phyloP scores from a whole-genome alignment of 2,797 vertebrate species.

The Falco naumanni region DNA sequence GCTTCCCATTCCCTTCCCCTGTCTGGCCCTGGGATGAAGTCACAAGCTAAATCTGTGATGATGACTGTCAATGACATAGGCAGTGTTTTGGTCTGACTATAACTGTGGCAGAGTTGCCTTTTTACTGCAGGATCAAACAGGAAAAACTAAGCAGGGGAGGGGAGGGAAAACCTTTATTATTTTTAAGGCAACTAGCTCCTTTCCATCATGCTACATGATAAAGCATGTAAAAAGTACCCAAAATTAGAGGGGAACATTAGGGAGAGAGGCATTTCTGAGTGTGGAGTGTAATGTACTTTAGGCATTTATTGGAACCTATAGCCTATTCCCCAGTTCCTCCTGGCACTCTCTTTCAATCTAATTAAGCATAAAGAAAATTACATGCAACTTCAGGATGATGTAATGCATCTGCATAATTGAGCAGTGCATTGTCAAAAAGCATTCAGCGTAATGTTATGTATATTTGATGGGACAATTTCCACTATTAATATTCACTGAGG shows the following conservation, averaged over 20 bases:
- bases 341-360: constrained; percentile 7
- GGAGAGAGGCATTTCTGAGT: not conserved
- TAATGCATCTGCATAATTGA: constrained; percentile 35
- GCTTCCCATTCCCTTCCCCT: constrained; percentile 5
- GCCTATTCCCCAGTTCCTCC: not conserved
- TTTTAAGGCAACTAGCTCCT: not conserved
- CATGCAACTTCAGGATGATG: constrained; percentile 41
- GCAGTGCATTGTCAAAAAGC: not conserved
- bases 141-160: not conserved
- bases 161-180: not conserved
- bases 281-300: not conserved
- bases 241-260: not conserved
- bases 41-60: constrained; percentile 32
- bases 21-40: constrained; percentile 50
- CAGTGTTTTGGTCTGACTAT: not conserved
- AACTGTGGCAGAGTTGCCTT: not conserved
- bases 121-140: not conserved
- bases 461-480: constrained; percentile 47
- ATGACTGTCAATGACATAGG: constrained; percentile 28
- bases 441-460: constrained; percentile 17
- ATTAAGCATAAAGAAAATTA: constrained; percentile 34
- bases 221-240: not conserved
- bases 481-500: constrained; percentile 57
- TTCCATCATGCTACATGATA: not conserved
- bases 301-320: not conserved